phyloP scores from a whole-genome alignment of 92 coral and sea anemone species.

The Zoanthus solanderi region DNA sequence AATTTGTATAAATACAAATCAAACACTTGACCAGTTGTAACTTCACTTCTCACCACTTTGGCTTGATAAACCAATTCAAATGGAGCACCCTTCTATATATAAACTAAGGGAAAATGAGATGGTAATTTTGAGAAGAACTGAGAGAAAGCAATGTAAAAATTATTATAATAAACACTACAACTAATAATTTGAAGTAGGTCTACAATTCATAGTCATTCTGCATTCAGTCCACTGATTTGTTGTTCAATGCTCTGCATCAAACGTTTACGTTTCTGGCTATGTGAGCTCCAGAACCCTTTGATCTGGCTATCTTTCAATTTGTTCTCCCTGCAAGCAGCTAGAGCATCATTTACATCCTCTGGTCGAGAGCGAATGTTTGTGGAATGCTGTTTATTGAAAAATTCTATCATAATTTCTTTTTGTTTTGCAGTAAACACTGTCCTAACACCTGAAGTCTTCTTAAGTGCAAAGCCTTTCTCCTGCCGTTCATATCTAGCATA shows the following conservation, averaged over 20 bases:
- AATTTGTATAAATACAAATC: neutral
- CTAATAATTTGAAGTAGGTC: neutral
- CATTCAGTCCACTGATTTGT: conserved; percentile 14
- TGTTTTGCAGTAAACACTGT: conserved; percentile 53
- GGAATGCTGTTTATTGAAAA: conserved; percentile 46
- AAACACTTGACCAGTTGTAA: neutral
- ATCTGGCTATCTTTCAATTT: conserved; percentile 60
- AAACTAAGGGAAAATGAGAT: neutral
- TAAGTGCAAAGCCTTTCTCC: conserved; percentile 29
- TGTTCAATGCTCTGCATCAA: conserved; percentile 38
- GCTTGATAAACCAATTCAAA: neutral
- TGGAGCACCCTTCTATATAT: neutral
- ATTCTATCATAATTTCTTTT: conserved; percentile 54
- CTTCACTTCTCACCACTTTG: neutral
- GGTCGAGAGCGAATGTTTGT: conserved; percentile 57
- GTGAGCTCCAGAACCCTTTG: conserved; percentile 68
- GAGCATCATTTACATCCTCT: conserved; percentile 46
- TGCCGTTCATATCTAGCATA: neutral
- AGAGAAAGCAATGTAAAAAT: neutral
- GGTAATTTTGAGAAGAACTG: too few species aligned
- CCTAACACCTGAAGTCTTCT: conserved; percentile 32
- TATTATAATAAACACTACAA: neutral
- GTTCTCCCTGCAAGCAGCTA: conserved; percentile 50
- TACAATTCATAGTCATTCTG: neutral
- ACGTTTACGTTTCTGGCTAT: conserved; percentile 62